Base-by-base conservation (phyloP, 2,888 invertebrate genomes). In the Brachyptera risi region DNA sequence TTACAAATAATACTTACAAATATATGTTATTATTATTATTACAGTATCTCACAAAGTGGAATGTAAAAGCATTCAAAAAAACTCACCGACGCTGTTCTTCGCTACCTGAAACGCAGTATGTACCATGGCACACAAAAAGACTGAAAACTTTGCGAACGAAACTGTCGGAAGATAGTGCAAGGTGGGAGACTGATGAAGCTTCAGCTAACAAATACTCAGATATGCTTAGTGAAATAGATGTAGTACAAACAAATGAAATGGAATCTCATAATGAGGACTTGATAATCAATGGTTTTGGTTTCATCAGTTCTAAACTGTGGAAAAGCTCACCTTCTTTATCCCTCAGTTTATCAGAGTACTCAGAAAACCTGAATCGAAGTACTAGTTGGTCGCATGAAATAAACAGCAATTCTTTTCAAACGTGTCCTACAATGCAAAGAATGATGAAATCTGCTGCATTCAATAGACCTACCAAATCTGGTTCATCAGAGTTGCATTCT, bases 1-100 rank as follows among this genome's bases (percentile, higher is more conserved):
- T n/a, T n/a, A n/a, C n/a, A n/a, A n/a, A 54, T 42, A 38, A 9
- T 13, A 27, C 56, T 62, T 38, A 35, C 47, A 24, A 56, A 47
- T 13, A 19, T 9, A 47, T 23, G 19, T n/a, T n/a, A n/a, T n/a
- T n/a, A n/a, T n/a, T n/a, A n/a, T n/a, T n/a, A n/a, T n/a, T 68
- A 24, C 64, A 74, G 74, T 74, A 73, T 62, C 57, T 73, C 24
- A 69, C 71, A 2, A 69, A 68, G 31, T 73, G 73, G 71, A 69
- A 68, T 58, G 70, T 70, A 38, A 63, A 70, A 63, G 70, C 71
- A 57, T 75, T 74, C 60, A 75, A 76, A 58, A 79, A 77, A 67
- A 72, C 76, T 59, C 80, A 81, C 60, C 73, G 78, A 65, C 76
- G 83, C 31, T 81, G 81, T 69, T 80, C 81, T 2, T 82, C 82